These are phyloP conservation scores for Xanthia icteritia DNA, from an alignment of 2,888 invertebrate species.

Conservation along the genomic window DNA sequence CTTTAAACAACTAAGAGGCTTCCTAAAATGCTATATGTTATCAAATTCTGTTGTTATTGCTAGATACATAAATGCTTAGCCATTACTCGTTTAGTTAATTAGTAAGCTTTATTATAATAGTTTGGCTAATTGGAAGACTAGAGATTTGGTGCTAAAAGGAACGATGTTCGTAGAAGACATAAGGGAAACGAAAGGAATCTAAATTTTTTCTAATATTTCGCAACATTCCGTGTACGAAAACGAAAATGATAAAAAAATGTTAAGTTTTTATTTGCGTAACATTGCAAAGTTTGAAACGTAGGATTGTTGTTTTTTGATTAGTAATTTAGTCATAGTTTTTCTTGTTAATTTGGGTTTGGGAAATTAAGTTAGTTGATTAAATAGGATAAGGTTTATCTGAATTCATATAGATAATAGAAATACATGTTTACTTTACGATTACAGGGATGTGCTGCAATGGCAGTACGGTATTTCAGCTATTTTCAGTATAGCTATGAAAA, in stretches of 20 bases:
- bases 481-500: constrained; percentile 72
- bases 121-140: constrained; percentile 89
- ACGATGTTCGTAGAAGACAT: constrained; percentile 81
- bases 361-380: constrained; percentile 88
- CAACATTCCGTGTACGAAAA: constrained; percentile 86
- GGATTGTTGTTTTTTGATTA: constrained; percentile 89
- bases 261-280: constrained; percentile 89
- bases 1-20: constrained; percentile 87
- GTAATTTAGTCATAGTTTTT: constrained; percentile 86
- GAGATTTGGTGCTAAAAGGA: constrained; percentile 90
- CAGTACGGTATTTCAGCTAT: constrained; percentile 83
- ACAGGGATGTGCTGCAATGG: constrained; percentile 90
- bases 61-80: constrained; percentile 89
- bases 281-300: constrained; percentile 86
- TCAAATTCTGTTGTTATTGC: constrained; percentile 89
- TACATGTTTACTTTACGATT: constrained; percentile 87
- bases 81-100: constrained; percentile 87
- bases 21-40: constrained; percentile 88
- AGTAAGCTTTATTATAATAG: constrained; percentile 87
- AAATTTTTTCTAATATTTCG: constrained; percentile 79
- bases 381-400: constrained; percentile 89
- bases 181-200: constrained; percentile 74
- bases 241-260: constrained; percentile 77
- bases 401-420: constrained; percentile 87
- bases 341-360: constrained; percentile 90